These are phyloP conservation scores for Drosophila subquinaria DNA, from an alignment of 2,888 invertebrate genomes.

Conservation along the genomic window DNA sequence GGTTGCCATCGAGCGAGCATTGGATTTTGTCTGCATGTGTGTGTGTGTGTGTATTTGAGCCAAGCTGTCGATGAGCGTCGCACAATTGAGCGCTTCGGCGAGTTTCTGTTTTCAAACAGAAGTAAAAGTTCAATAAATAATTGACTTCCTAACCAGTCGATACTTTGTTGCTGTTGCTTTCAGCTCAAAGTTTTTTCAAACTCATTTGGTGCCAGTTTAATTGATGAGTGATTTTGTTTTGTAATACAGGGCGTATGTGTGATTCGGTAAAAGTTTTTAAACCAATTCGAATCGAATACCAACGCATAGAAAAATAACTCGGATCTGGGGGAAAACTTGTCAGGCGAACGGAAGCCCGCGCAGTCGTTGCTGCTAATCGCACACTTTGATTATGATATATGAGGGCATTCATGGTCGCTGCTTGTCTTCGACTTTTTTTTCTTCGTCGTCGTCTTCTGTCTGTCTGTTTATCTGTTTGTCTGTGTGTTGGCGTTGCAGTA, in stretches of 20 bases:
- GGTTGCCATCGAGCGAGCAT: slow-evolving; percentile 55
- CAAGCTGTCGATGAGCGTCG: slow-evolving; percentile 44
- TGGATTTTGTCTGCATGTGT: slow-evolving; percentile 29
- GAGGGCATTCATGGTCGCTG: slow-evolving; percentile 56
- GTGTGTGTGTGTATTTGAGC: slow-evolving; percentile 26
- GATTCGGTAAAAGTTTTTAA: slow-evolving; percentile 51
- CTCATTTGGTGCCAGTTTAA: slow-evolving; percentile 40
- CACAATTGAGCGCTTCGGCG: slow-evolving; percentile 62
- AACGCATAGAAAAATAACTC: slow-evolving; percentile 8
- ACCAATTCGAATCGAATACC: slow-evolving; percentile 1
- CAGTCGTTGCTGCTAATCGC: slow-evolving; percentile 62
- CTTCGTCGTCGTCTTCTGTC: neutral
- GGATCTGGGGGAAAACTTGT: slow-evolving; percentile 19
- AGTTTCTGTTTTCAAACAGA: slow-evolving; percentile 66
- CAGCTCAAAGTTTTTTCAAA: slow-evolving; percentile 30
- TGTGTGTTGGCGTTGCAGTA: slow-evolving; percentile 13
- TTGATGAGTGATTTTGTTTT: slow-evolving; percentile 69
- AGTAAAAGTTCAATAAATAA: slow-evolving; percentile 81
- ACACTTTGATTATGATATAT: slow-evolving; percentile 71
- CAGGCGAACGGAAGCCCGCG: slow-evolving; percentile 65
- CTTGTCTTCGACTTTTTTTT: slow-evolving; percentile 7
- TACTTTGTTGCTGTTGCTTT: slow-evolving; percentile 41
- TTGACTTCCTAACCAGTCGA: slow-evolving; percentile 61
- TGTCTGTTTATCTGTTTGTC: slow-evolving; percentile 14
- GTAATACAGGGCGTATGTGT: slow-evolving; percentile 63